These are phyloP conservation scores for Lymantria monacha DNA, from an alignment of 2,888 invertebrate genomes.

Conservation along the genomic window DNA sequence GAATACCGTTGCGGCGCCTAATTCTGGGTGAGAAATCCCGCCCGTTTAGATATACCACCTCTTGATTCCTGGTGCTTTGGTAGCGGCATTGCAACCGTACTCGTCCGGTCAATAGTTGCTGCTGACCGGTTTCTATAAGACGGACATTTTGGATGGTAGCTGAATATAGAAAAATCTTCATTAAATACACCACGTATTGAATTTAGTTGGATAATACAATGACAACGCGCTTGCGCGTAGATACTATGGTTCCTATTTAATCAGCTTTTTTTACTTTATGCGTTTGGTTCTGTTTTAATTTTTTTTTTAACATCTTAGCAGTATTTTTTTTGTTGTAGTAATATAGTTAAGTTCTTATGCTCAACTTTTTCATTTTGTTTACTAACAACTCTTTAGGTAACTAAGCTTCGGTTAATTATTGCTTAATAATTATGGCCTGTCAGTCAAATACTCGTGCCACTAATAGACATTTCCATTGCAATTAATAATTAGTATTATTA, in stretches of 20 bases:
- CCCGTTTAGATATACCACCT: slow-evolving; percentile 52
- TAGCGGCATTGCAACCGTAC: slow-evolving; percentile 71
- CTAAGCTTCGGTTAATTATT: no score
- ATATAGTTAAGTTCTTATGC: no score
- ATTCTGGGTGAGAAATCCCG: slow-evolving; percentile 38
- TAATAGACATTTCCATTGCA: no score
- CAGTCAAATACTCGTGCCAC: no score
- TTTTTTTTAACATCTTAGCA: not conserved
- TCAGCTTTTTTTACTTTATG: no score
- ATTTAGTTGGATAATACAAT: slow-evolving; percentile 24
- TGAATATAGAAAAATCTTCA: not conserved
- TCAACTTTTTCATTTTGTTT: no score
- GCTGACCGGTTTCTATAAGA: slow-evolving; percentile 38
- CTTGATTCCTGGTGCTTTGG: slow-evolving; percentile 67
- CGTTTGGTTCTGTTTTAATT: not conserved
- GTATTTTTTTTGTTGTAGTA: no score
- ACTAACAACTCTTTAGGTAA: no score
- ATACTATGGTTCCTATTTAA: not conserved
- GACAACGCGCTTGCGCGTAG: slow-evolving; percentile 35
- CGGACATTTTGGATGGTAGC: slow-evolving; percentile 24
- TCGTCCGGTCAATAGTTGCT: slow-evolving; percentile 53
- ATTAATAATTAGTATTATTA: no score
- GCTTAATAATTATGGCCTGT: no score
- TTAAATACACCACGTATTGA: slow-evolving; percentile 6
- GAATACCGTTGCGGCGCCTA: slow-evolving; percentile 30